These are phyloP conservation scores for Actinostola sp. DNA, from an alignment of 92 coral and sea anemone genomes.

Conservation along the genomic window DNA sequence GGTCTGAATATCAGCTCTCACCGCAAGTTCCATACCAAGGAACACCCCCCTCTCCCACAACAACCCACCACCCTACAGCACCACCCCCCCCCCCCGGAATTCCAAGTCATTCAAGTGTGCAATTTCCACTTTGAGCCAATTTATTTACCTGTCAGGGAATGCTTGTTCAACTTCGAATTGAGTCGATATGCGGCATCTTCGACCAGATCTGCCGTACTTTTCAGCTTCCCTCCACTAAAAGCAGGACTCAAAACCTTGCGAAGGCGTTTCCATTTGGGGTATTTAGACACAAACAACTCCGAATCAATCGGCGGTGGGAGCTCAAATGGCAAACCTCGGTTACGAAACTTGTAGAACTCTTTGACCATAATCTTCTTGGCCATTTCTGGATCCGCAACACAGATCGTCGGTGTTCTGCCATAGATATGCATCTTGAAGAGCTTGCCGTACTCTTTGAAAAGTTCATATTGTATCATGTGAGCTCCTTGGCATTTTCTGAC, in stretches of 20 bases:
- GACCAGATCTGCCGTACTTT: constrained; percentile 26
- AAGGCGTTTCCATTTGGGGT: constrained; percentile 54
- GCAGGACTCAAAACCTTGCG: constrained; percentile 49
- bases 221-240: constrained; percentile 46
- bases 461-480: constrained; percentile 30
- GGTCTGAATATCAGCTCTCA: no score
- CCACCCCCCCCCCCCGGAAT: no score
- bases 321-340: constrained; percentile 50
- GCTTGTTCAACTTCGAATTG: constrained; percentile 26
- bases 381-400: constrained; percentile 53
- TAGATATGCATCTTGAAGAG: constrained; percentile 21
- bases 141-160: constrained; percentile 38
- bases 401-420: constrained; percentile 26
- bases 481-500: constrained; percentile 36
- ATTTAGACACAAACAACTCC: constrained; percentile 48
- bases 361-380: constrained; percentile 57
- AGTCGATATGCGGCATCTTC: constrained; percentile 42
- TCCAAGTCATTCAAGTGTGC: no score
- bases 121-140: no score
- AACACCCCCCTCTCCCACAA: no score
- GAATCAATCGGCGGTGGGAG: constrained; percentile 57
- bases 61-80: no score
- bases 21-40: no score
- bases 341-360: constrained; percentile 52
- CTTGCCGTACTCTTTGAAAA: constrained; percentile 46